Conservation (phyloP, 2,113 vertebrate genomes). For the Oenanthe oenanthe region DNA sequence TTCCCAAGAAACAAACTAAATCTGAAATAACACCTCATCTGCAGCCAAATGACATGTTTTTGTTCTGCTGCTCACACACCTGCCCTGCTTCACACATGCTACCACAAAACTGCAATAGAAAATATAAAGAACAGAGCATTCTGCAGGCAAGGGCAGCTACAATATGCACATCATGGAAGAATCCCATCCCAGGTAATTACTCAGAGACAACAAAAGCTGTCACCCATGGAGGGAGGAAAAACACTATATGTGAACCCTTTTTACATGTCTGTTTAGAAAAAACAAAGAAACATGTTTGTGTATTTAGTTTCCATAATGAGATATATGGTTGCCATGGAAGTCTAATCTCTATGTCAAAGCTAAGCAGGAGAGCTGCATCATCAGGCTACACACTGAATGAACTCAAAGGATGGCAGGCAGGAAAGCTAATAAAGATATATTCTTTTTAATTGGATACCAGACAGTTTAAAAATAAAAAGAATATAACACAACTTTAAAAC, state of each 20-base stretch:
- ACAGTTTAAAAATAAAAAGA: neutral
- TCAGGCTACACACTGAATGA: neutral
- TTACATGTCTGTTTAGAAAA: conserved; percentile 7
- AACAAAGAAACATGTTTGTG: conserved; percentile 26
- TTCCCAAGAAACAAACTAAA: neutral
- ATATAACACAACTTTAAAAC: neutral
- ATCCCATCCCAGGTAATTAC: neutral
- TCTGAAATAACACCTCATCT: neutral
- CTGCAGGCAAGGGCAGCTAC: neutral
- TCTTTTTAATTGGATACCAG: neutral
- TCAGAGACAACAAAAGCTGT: neutral
- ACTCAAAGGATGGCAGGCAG: neutral
- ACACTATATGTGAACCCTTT: neutral
- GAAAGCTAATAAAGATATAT: neutral
- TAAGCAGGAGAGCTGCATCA: neutral
- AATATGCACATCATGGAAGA: neutral
- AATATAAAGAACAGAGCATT: neutral
- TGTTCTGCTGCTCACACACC: neutral
- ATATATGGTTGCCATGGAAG: conserved; percentile 53
- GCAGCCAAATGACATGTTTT: neutral
- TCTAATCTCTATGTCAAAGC: conserved; percentile 45
- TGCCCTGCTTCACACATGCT: neutral
- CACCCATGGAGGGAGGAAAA: neutral
- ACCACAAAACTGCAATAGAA: neutral
- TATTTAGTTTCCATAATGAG: conserved; percentile 40